Evolutionary conservation across 2,113 vertebrate genomes (phyloP), one percentile per base, ranked within the genome.

Genomic region (Psettodes erumei): DNA sequence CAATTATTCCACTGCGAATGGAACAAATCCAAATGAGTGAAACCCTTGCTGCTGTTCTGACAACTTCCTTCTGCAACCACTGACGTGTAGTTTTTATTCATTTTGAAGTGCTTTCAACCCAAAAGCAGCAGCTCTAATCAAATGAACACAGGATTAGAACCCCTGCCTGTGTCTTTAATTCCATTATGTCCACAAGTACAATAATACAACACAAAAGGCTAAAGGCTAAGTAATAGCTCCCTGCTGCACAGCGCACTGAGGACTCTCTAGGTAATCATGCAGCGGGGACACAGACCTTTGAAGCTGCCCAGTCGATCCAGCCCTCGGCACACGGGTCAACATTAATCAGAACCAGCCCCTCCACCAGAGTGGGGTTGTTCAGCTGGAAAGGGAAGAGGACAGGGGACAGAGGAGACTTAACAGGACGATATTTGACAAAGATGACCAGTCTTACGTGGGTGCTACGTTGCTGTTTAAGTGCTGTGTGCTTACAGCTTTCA

Each of bases 271-370:
- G 45, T 58, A 16, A 18, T 6, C 15, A 9, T 4, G n/a, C 45
- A 23, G 37, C 1, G 30, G 15, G 37, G 18, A 43, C 8, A 48
- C 88, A 67, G 53, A 98, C 97, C 95, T 99, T 99, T 61, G 97
- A 97, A 72, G 96, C 96, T 63, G 98, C 98, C 98, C 98, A 99
- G 90, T 99, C 97, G 30, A 99, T 98, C 98, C 98, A 99, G 71
- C 97, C 98, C 90, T 98, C 98, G 43, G 97, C 97, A 63, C 96
- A 99, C 0, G 97, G 96, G 91, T 99, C 97, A 3, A 99, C 63
- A 9, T 99, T 95, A 88, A 99, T 97, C 66, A 99, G 96, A 76
- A 99, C 95, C 12, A 99, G 94, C n/a, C 96, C 97, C 84, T 99
- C 98, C 50, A 98, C 96, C 30, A 99, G 85, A 27, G 94, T 90